phyloP scores from a whole-genome alignment of 2,888 invertebrate species.

The Blera fallax region DNA sequence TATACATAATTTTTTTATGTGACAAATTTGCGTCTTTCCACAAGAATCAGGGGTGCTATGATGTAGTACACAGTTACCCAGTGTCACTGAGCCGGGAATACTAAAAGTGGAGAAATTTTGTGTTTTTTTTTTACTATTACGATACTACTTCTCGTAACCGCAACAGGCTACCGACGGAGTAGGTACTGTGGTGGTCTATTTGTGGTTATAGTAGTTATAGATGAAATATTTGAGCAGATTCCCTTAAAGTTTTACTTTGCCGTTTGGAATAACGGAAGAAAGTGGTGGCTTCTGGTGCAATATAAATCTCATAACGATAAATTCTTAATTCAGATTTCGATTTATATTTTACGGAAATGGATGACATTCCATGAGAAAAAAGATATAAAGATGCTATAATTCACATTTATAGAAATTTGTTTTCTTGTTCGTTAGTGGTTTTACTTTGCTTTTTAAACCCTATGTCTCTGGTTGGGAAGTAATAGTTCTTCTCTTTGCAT shows the following conservation, averaged over 20 bases:
- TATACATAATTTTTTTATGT: conserved; percentile 19
- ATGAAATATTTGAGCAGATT: conserved; percentile 29
- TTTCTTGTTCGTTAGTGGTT: conserved; percentile 4
- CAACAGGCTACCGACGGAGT: background rate
- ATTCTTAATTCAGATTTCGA: conserved; percentile 48
- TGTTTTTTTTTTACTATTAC: background rate
- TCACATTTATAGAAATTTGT: conserved; percentile 10
- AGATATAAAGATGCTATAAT: background rate
- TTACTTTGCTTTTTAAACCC: background rate
- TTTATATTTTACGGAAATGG: conserved; percentile 34
- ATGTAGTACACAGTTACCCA: background rate
- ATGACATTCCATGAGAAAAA: conserved; percentile 22
- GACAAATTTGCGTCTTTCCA: conserved; percentile 27
- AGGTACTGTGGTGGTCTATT: conserved; percentile 1
- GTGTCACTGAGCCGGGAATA: background rate
- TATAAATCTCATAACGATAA: conserved; percentile 34
- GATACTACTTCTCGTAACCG: background rate
- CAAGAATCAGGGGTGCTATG: conserved; percentile 4
- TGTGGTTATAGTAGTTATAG: conserved; percentile 29
- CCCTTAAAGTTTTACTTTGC: conserved; percentile 16
- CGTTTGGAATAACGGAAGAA: background rate
- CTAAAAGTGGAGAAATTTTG: background rate
- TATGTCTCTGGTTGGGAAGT: conserved; percentile 3
- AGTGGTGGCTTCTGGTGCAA: background rate
- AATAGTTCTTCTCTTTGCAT: conserved; percentile 32